These are phyloP conservation scores for Julus scanicus DNA, from an alignment of 2,888 invertebrate genomes.

Conservation along the genomic window DNA sequence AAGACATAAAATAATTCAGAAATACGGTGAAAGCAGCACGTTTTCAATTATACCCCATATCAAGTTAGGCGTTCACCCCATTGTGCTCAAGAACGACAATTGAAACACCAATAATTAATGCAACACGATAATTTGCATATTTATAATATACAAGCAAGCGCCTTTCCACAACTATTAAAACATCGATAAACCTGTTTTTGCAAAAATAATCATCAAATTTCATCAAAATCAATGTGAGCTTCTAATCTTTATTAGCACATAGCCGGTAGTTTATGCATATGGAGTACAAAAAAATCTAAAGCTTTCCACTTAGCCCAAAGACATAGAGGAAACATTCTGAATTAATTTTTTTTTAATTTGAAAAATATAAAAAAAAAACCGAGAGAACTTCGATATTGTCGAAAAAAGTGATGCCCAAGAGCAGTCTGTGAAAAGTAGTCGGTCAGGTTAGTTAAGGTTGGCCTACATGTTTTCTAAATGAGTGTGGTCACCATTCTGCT, in stretches of 20 bases:
- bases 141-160: background rate
- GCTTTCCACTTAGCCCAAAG: background rate
- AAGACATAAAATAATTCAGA: background rate
- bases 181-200: background rate
- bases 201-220: background rate
- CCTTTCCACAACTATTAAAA: background rate
- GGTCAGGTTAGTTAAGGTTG: slow-evolving; percentile 40
- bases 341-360: background rate
- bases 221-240: background rate
- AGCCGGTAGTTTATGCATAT: background rate
- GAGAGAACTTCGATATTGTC: background rate
- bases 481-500: slow-evolving; percentile 42
- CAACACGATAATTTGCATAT: background rate
- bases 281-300: background rate
- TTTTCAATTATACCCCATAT: background rate
- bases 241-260: background rate
- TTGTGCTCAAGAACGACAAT: background rate
- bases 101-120: background rate
- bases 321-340: background rate
- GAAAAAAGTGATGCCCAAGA: slow-evolving; percentile 38
- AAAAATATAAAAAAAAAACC: background rate
- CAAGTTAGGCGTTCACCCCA: background rate
- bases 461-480: slow-evolving; percentile 45
- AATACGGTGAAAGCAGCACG: background rate
- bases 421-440: slow-evolving; percentile 34